A percentile compares a stretch with the other conserved stretches of the same genome.
Conservation (phyloP, 1,140 invertebrate species). For the Philaenus spumarius region DNA sequence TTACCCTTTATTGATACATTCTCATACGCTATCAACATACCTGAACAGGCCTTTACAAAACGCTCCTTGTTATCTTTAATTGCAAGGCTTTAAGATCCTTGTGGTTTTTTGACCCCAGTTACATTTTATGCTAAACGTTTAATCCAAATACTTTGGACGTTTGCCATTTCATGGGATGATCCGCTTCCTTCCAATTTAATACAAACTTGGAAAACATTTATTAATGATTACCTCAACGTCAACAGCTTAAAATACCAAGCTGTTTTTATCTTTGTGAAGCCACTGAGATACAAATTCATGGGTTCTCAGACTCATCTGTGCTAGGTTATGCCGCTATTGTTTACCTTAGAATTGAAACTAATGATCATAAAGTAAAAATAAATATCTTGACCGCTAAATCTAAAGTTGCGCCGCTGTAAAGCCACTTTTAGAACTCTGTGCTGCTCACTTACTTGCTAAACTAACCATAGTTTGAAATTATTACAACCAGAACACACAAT, state of each 20-base stretch:
- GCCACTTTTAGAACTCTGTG: background rate
- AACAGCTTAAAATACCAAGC: background rate
- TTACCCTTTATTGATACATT: background rate
- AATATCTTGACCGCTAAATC: conserved; percentile 1
- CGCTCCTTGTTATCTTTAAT: background rate
- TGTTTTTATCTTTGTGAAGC: background rate
- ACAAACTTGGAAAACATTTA: background rate
- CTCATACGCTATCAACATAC: background rate
- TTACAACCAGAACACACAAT: background rate
- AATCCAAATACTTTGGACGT: background rate
- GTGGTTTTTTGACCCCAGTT: background rate
- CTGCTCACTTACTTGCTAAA: background rate
- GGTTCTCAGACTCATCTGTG: background rate
- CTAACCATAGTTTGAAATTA: background rate
- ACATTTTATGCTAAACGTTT: background rate
- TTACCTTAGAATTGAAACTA: background rate
- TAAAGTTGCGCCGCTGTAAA: conserved; percentile 8
- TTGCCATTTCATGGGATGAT: background rate
- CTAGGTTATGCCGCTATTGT: background rate
- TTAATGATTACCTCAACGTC: background rate
- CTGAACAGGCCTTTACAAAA: too few species aligned
- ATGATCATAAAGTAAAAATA: background rate
- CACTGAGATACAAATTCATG: too few species aligned
- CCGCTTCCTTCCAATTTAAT: background rate
- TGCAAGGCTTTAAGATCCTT: background rate